Conservation (phyloP, 2,113 vertebrate genomes). For the Haemorhous mexicanus region DNA sequence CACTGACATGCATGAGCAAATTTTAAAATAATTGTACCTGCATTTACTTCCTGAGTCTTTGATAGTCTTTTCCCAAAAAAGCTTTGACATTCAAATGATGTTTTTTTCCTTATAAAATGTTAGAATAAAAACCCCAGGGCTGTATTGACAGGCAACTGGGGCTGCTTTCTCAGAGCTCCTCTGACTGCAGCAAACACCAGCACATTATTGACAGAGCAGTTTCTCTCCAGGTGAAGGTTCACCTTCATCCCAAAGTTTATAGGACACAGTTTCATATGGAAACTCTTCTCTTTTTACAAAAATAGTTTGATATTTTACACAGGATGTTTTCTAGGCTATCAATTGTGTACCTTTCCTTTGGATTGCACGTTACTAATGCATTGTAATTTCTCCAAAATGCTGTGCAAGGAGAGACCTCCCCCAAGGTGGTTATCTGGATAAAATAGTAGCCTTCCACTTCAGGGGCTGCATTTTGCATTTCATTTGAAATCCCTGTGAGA, state of each 20-base stretch:
- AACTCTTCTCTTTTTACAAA: not conserved
- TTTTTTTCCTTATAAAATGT: not conserved
- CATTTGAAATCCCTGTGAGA: not conserved
- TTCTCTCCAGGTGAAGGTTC: slow-evolving; percentile 2
- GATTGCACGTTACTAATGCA: not conserved
- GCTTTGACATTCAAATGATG: not conserved
- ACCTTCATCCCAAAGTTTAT: slow-evolving; percentile 10
- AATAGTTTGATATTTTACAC: not conserved
- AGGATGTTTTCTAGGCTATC: not conserved
- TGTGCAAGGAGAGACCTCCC: not conserved
- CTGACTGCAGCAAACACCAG: not conserved
- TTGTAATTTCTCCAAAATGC: slow-evolving; percentile 29
- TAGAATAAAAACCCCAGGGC: not conserved
- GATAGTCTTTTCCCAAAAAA: not conserved
- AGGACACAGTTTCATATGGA: not conserved
- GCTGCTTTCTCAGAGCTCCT: not conserved
- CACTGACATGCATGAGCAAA: not conserved
- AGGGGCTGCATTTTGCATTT: slow-evolving; percentile 20
- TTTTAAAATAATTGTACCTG: not conserved
- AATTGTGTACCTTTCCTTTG: not conserved
- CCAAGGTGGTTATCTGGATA: not conserved
- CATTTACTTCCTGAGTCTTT: not conserved
- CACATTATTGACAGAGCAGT: not conserved
- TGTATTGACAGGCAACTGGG: not conserved
- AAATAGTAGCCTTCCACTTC: slow-evolving; percentile 23